Evolutionary conservation across 2,113 vertebrate genomes (phyloP).

Genomic region (Phrynocephalus versicolor): DNA sequence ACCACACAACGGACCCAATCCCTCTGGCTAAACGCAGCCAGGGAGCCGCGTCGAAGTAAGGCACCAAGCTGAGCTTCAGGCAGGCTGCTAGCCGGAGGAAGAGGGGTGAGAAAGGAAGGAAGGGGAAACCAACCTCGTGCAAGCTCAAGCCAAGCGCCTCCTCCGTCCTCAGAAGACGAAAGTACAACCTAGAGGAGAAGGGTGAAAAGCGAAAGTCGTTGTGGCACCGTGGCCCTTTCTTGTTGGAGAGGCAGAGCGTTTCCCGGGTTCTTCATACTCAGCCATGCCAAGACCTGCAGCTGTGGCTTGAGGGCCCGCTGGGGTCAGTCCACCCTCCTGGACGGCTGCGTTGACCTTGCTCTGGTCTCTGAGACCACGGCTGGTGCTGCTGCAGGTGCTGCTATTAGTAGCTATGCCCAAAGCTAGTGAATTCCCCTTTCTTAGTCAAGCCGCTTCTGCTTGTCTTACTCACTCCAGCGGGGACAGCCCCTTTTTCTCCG

Average conservation of each 20-base stretch:
- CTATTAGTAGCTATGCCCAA: constrained; percentile 31
- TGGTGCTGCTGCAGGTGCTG: background rate
- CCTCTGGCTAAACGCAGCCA: too few species aligned
- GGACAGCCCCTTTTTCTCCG: constrained; percentile 7
- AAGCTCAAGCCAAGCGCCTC: background rate
- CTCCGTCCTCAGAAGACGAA: background rate
- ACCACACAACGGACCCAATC: too few species aligned
- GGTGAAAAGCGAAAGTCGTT: too few species aligned
- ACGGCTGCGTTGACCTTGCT: background rate
- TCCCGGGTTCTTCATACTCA: rapidly evolving
- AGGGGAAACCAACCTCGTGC: background rate
- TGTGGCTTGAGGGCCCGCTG: too few species aligned
- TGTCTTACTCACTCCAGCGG: constrained; percentile 15
- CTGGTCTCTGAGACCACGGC: background rate
- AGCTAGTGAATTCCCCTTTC: constrained; percentile 53
- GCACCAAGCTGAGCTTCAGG: background rate
- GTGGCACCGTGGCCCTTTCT: background rate
- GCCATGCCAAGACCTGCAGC: background rate
- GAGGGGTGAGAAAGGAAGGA: too few species aligned
- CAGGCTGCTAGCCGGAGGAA: too few species aligned
- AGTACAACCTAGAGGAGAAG: background rate
- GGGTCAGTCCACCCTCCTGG: too few species aligned
- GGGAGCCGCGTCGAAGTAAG: background rate
- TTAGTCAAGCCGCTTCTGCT: background rate
- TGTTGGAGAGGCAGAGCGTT: background rate